Conservation (phyloP, 2,888 invertebrate species). For the Dasysyrphus albostriatus region DNA sequence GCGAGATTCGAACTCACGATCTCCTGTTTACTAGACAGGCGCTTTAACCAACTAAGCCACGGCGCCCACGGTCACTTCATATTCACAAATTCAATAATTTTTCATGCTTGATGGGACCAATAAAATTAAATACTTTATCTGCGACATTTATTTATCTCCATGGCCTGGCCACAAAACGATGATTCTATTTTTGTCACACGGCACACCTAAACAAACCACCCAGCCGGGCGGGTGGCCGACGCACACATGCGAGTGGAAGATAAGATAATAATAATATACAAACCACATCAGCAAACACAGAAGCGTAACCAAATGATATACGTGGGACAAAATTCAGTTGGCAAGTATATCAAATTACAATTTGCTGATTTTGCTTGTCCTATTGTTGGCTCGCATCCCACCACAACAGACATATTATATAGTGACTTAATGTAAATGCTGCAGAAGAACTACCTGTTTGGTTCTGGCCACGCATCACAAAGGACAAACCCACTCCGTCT, state of each 20-base stretch:
- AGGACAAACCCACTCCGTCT: constrained; percentile 67
- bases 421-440: neutral
- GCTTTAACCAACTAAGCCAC: constrained; percentile 84
- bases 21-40: constrained; percentile 84
- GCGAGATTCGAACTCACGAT: constrained; percentile 81
- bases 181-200: constrained; percentile 43
- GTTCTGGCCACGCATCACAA: constrained; percentile 57
- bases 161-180: neutral
- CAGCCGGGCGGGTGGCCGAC: neutral
- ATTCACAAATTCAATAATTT: constrained; percentile 12
- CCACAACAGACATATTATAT: neutral
- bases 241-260: constrained; percentile 10
- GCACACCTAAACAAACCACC: neutral
- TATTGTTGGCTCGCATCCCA: constrained; percentile 56
- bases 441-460: constrained; percentile 55
- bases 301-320: constrained; percentile 30
- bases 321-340: constrained; percentile 62
- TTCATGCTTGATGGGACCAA: neutral
- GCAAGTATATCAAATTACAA: constrained; percentile 45
- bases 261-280: constrained; percentile 13
- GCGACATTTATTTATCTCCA: constrained; percentile 42
- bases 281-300: constrained; percentile 13
- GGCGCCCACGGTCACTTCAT: constrained; percentile 20
- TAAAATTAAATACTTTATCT: constrained; percentile 45
- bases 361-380: constrained; percentile 30